phyloP scores from a whole-genome alignment of 2,888 invertebrate genomes.

The Notodromas monacha region DNA sequence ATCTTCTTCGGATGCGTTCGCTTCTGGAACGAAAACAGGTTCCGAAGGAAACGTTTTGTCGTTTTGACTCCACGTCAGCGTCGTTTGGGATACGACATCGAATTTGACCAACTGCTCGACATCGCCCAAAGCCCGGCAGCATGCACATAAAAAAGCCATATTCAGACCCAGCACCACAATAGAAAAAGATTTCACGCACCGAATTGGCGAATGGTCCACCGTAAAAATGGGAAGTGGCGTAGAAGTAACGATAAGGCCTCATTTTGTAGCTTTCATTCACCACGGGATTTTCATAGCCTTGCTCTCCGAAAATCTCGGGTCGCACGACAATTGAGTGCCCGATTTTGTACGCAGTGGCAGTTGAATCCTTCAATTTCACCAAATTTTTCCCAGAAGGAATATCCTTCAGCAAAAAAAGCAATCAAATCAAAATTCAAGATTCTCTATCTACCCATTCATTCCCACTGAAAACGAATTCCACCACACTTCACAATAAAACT shows the following conservation, averaged over 20 bases:
- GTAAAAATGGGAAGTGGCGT: neutral
- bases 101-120: neutral
- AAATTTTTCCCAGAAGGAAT: no score
- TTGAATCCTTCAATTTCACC: no score
- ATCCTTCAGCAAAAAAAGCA: no score
- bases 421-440: no score
- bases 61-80: neutral
- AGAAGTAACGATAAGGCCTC: slow-evolving; percentile 1
- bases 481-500: no score
- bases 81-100: neutral
- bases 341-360: no score
- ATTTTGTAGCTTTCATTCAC: neutral
- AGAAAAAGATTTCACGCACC: neutral
- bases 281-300: neutral
- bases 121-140: neutral
- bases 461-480: no score
- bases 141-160: neutral
- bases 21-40: neutral
- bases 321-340: no score
- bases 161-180: no score
- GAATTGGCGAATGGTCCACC: neutral
- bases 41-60: neutral
- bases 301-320: neutral
- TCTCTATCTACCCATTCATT: no score
- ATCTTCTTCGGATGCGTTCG: neutral